A percentile compares a stretch with the other conserved stretches of the same genome.
These are phyloP conservation scores for Parasteatoda lunata DNA, from an alignment of 2,888 invertebrate genomes.

Conservation along the genomic window DNA sequence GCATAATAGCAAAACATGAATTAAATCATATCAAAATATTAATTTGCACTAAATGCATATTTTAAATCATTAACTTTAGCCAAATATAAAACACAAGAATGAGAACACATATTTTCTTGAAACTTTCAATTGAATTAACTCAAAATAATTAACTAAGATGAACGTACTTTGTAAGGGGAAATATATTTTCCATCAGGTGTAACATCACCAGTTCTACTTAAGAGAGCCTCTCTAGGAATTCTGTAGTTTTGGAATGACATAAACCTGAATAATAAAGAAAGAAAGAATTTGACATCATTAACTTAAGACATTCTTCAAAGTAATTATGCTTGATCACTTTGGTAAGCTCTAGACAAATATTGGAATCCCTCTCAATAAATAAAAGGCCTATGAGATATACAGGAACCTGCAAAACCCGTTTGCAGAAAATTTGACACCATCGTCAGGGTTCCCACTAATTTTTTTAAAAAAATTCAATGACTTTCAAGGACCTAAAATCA, in stretches of 20 bases:
- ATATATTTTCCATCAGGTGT: constrained; percentile 90
- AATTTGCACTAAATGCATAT: too few species aligned
- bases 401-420: background rate
- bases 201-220: constrained; percentile 92
- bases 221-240: constrained; percentile 87
- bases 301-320: background rate
- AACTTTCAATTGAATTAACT: background rate
- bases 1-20: too few species aligned
- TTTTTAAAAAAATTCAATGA: too few species aligned
- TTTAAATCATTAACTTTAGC: too few species aligned
- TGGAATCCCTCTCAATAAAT: too few species aligned
- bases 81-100: too few species aligned
- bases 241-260: constrained; percentile 90
- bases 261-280: constrained; percentile 78
- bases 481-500: too few species aligned
- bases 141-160: constrained; percentile 1
- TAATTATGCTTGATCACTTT: background rate
- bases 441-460: too few species aligned
- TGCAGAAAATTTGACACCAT: background rate
- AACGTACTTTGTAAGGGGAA: constrained; percentile 84
- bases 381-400: too few species aligned
- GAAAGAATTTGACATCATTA: background rate
- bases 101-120: background rate
- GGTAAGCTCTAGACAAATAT: too few species aligned
- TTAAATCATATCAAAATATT: too few species aligned